phyloP scores from a whole-genome alignment of 2,113 vertebrate genomes.

The Promerops cafer region DNA sequence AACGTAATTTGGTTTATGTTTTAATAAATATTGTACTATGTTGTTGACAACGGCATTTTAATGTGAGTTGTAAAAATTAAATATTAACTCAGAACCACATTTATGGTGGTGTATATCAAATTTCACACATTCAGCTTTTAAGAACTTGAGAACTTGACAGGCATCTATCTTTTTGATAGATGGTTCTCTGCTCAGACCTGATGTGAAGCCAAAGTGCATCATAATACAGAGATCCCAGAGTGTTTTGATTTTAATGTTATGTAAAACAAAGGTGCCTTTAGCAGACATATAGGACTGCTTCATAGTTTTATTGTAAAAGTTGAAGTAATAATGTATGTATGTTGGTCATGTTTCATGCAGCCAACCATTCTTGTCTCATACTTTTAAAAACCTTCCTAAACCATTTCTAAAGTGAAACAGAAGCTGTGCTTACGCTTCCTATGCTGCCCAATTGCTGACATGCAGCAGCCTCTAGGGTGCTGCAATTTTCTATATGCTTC shows the following conservation, averaged over 20 bases:
- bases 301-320: not conserved
- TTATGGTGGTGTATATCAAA: not conserved
- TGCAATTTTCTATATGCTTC: not conserved
- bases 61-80: not conserved
- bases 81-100: not conserved
- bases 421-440: not conserved
- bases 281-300: not conserved
- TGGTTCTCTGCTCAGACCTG: not conserved
- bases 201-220: not conserved
- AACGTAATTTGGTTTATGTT: not conserved
- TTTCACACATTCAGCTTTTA: not conserved
- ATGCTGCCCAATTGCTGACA: not conserved
- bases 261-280: not conserved
- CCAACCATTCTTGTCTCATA: not conserved
- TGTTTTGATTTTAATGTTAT: not conserved
- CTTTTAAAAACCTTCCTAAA: not conserved
- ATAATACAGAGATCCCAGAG: not conserved
- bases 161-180: not conserved
- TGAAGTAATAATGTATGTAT: not conserved
- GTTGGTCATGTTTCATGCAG: not conserved
- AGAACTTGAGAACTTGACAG: not conserved
- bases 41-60: not conserved
- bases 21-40: not conserved
- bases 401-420: not conserved
- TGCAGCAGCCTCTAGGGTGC: not conserved